Percentiles rank a stretch among this genome's conserved stretches.
Evolutionary conservation across 2,113 vertebrate species (phyloP).

Genomic region (Arothron firmamentum): DNA sequence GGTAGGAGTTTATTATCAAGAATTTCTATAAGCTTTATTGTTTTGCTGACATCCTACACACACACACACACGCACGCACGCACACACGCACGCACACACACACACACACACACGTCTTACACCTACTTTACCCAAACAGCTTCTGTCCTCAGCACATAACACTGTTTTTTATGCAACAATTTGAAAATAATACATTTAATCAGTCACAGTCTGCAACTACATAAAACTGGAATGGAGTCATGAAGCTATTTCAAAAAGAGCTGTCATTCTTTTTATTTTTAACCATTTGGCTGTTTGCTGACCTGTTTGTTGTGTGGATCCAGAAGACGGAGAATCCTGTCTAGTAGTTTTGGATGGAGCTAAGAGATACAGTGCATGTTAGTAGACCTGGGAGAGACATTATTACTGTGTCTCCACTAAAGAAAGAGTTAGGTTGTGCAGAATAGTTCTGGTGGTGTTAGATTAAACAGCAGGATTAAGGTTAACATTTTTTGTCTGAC

Average conservation of each 20-base stretch:
- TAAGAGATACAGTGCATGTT: constrained; percentile 66
- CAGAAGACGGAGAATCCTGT: constrained; percentile 50
- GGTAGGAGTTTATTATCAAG: too few relatives aligned
- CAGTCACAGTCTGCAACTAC: background rate
- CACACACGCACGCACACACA: background rate
- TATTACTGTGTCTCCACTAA: constrained; percentile 9
- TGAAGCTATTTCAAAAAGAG: constrained; percentile 32
- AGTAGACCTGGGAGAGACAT: constrained; percentile 34
- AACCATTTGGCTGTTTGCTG: constrained; percentile 66
- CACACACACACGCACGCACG: constrained; percentile 1
- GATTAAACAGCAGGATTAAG: constrained; percentile 5
- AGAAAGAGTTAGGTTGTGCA: constrained; percentile 7
- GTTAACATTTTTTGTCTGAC: constrained; percentile 28
- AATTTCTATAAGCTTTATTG: too few relatives aligned
- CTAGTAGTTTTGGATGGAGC: constrained; percentile 61
- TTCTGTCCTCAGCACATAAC: constrained; percentile 26
- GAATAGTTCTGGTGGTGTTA: constrained; percentile 15
- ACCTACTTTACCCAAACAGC: constrained; percentile 11
- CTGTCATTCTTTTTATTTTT: constrained; percentile 43
- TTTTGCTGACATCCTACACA: background rate
- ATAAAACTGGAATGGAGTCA: constrained; percentile 27
- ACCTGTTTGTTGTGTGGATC: constrained; percentile 44
- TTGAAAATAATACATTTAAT: constrained; percentile 28
- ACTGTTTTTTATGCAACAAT: constrained; percentile 41
- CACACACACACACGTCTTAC: constrained; percentile 7